Base-by-base conservation (phyloP, 2,888 invertebrate species). In the Spodoptera exigua region DNA sequence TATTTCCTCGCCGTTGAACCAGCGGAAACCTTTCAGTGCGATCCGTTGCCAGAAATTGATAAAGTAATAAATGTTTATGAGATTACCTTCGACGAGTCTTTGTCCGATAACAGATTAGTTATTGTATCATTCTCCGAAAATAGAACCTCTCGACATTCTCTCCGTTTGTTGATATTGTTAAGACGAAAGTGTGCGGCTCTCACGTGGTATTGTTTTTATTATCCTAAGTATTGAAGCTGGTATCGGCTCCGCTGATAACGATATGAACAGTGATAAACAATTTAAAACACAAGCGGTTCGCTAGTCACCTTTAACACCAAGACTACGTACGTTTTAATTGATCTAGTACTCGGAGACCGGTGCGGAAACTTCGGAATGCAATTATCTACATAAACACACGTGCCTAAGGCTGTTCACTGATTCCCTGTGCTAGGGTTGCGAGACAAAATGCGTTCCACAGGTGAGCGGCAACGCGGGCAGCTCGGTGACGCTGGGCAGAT, bases 171-270 rank as follows among this genome's bases (percentile, higher is more conserved):
- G 86, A 84, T 85, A 83, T 84, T 80, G 83, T 83, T 78, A 65
- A 70, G 55, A 78, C 78, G 77, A 81, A 80, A 82, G 73, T 74
- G 75, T 83, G 78, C 75, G 75, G 75, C 65, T 81, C 89, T 92
- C 93, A 92, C 93, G 91, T 93, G 93, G 86, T 84, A 88, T 89
- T 93, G 93, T 94, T 92, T 93, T 92, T 91, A 90, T 90, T 90
- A 88, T 89, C 84, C 81, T 80, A 76, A 79, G 74, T 70, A 76
- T 74, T 75, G 74, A 62, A 79, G 73, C 70, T 78, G 80, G 82
- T 89, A 89, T 86, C 87, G 76, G 70, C 70, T 68, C 39, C 66
- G 67, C 72, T 82, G 89, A 93, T 91, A 90, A 87, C 83, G 83
- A 84, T 65, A 78, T 51, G 81, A 83, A 52, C 80, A 81, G 77